A percentile compares a stretch with the other conserved stretches of the same genome.
These are phyloP conservation scores for Terrapene triunguis DNA, from an alignment of 2,113 vertebrate genomes.

Conservation along the genomic window DNA sequence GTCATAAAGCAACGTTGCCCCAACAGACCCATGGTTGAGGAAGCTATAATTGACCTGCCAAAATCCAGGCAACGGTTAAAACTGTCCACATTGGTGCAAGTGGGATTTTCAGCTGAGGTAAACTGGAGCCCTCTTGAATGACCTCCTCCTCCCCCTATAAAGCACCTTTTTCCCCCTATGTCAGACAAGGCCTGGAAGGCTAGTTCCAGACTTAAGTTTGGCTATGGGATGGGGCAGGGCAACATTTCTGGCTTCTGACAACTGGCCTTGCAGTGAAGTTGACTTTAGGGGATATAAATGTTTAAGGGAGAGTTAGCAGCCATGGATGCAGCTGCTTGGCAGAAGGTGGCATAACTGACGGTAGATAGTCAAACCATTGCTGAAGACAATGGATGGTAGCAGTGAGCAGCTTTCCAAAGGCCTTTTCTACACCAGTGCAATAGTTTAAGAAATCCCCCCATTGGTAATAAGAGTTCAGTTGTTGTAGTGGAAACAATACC, in stretches of 20 bases:
- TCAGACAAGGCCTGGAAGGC: background rate
- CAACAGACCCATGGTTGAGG: background rate
- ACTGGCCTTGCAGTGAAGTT: too few relatives aligned
- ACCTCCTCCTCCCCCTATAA: too few relatives aligned
- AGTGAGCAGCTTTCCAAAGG: background rate
- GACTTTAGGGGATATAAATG: too few relatives aligned
- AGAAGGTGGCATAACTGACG: background rate
- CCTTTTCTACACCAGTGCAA: too few relatives aligned
- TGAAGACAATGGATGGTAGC: background rate
- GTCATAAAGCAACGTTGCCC: background rate
- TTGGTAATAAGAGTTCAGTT: background rate
- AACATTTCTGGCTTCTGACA: background rate
- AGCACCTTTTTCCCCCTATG: too few relatives aligned
- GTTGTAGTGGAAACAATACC: background rate
- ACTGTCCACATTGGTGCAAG: background rate
- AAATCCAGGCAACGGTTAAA: background rate
- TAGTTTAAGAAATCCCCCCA: too few relatives aligned
- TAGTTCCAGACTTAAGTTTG: background rate
- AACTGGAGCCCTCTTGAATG: too few relatives aligned
- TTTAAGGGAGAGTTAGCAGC: background rate
- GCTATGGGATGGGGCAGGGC: background rate
- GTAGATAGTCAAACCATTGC: background rate
- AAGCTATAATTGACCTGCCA: background rate
- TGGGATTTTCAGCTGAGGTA: background rate
- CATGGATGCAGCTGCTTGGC: background rate